These are phyloP conservation scores for Zelleria hepariella DNA, from an alignment of 2,888 invertebrate genomes.

Conservation along the genomic window DNA sequence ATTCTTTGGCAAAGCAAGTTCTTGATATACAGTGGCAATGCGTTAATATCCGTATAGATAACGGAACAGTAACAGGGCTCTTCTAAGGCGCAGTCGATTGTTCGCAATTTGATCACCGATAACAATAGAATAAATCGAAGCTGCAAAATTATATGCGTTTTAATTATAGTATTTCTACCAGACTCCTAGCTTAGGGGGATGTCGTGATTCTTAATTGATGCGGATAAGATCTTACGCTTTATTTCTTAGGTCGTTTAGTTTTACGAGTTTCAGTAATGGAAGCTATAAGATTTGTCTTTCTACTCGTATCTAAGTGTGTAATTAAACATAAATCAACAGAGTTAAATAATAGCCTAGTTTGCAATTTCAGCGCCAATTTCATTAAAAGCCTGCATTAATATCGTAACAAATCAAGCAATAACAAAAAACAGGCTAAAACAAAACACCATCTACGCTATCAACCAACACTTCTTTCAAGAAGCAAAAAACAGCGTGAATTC, in stretches of 20 bases:
- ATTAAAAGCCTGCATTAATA: no score
- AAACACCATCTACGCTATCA: neutral
- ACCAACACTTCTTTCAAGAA: neutral
- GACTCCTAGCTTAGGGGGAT: constrained; percentile 41
- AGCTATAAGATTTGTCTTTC: neutral
- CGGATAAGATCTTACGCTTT: constrained; percentile 35
- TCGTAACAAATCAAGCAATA: neutral
- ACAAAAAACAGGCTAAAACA: neutral
- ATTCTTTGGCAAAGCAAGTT: constrained; percentile 10
- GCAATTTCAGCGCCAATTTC: no score
- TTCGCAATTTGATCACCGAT: constrained; percentile 40
- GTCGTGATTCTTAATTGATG: constrained; percentile 48
- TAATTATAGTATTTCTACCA: constrained; percentile 50
- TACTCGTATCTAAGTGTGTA: no score
- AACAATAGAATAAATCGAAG: constrained; percentile 39
- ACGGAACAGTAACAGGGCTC: constrained; percentile 33
- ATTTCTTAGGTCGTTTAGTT: neutral
- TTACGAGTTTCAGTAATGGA: neutral
- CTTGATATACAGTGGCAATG: constrained; percentile 41
- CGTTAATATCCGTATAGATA: constrained; percentile 37
- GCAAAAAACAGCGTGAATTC: constrained; percentile 20
- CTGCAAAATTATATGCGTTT: constrained; percentile 48
- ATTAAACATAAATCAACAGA: no score
- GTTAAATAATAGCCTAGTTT: no score
- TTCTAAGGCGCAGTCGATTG: constrained; percentile 31